phyloP scores from a whole-genome alignment of 2,113 vertebrate species.

The Hippocampus zosterae region DNA sequence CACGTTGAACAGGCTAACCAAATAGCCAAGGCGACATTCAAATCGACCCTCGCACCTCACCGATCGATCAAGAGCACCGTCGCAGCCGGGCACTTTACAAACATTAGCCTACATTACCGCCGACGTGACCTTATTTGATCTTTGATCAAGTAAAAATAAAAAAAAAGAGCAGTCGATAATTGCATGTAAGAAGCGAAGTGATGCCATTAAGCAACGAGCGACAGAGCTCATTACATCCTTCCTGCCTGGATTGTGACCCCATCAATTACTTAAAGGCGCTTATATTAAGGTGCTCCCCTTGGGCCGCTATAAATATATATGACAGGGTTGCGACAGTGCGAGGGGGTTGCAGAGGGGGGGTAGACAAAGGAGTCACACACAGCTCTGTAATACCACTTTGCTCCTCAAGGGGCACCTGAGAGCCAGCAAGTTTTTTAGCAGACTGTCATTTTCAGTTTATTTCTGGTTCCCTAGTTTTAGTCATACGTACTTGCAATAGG shows the following conservation, averaged over 20 bases:
- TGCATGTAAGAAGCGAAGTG: not conserved
- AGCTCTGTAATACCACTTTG: not conserved
- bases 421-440: not conserved
- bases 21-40: not conserved
- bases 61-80: not conserved
- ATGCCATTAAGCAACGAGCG: not conserved
- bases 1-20: not conserved
- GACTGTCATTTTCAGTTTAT: not conserved
- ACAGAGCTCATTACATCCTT: not conserved
- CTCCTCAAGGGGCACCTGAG: not conserved
- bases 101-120: slow-evolving; percentile 2
- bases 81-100: not conserved
- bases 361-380: not conserved
- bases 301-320: not conserved
- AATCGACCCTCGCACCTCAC: not conserved
- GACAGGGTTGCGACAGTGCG: not conserved
- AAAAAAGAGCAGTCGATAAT: not conserved
- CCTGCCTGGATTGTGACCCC: slow-evolving; percentile 9
- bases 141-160: not conserved
- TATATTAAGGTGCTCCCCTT: slow-evolving; percentile 3
- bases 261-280: not conserved
- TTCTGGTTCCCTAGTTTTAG: not conserved
- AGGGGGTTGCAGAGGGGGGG: not conserved
- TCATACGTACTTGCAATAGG: not conserved
- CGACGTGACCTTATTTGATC: not conserved